Evolutionary conservation across 1,140 invertebrate genomes (phyloP).

Genomic region (Leptinotarsa lineolata): DNA sequence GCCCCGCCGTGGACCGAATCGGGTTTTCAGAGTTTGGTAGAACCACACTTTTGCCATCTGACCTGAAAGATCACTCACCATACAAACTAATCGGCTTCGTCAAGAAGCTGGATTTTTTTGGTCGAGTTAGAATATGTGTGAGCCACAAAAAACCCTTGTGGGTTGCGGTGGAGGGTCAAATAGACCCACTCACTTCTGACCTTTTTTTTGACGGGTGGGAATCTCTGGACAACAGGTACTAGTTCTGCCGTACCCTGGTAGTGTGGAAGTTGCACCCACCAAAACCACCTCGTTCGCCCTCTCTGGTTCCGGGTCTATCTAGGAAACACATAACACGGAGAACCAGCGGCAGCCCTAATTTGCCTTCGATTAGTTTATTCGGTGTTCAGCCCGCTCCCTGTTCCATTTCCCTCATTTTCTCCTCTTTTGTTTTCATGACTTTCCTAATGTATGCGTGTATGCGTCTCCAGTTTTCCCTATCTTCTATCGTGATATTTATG

Average conservation of each 20-base stretch:
- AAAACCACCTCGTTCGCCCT: constrained; percentile 1
- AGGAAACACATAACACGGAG: background rate
- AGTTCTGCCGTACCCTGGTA: background rate
- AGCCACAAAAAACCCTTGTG: too few species aligned
- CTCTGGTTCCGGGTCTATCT: constrained; percentile 19
- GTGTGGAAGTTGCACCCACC: background rate
- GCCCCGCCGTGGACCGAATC: too few species aligned
- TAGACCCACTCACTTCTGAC: too few species aligned
- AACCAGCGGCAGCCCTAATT: background rate
- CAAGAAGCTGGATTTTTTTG: too few species aligned
- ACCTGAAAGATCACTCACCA: too few species aligned
- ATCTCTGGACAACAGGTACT: background rate
- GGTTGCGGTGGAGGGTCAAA: too few species aligned
- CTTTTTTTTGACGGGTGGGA: background rate
- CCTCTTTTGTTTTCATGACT: background rate
- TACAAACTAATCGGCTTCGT: too few species aligned
- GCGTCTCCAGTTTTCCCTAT: constrained; percentile 14
- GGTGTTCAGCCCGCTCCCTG: background rate
- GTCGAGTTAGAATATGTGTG: too few species aligned
- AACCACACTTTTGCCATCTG: too few species aligned
- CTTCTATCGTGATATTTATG: background rate
- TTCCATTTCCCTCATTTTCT: background rate
- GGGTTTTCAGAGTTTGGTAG: too few species aligned
- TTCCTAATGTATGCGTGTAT: background rate
- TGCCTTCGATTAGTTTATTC: background rate